Conservation (phyloP, 2,113 vertebrate genomes). For the Potamarius usumacintae region DNA sequence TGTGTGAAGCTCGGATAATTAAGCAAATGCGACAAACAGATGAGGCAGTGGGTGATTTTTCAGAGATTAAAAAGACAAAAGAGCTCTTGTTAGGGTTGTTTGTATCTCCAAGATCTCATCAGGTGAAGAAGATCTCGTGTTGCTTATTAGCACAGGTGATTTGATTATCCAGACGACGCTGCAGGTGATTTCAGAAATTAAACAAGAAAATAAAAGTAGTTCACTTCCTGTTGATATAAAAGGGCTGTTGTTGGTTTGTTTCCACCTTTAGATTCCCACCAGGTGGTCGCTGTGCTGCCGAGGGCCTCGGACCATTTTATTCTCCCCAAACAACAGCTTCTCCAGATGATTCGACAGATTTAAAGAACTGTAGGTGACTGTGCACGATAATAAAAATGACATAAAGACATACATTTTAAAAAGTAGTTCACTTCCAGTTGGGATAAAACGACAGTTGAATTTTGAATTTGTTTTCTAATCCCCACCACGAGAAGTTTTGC, state of each 20-base stretch:
- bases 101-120: constrained; percentile 3
- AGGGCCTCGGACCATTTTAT: constrained; percentile 31
- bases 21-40: neutral
- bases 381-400: too few relatives aligned
- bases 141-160: constrained; percentile 2
- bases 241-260: neutral
- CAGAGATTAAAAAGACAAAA: neutral
- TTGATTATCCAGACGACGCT: neutral
- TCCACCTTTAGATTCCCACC: neutral
- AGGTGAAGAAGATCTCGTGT: constrained; percentile 8
- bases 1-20: neutral
- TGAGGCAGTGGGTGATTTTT: neutral
- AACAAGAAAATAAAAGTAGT: neutral
- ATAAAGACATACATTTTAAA: neutral
- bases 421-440: neutral
- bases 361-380: neutral
- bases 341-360: neutral
- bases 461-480: neutral
- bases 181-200: neutral
- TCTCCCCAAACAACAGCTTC: constrained; percentile 19
- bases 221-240: neutral
- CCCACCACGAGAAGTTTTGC: neutral
- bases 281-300: neutral
- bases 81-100: constrained; percentile 12
- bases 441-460: neutral